Base-by-base conservation (phyloP, 2,113 vertebrate species). In the Plotosus lineatus region DNA sequence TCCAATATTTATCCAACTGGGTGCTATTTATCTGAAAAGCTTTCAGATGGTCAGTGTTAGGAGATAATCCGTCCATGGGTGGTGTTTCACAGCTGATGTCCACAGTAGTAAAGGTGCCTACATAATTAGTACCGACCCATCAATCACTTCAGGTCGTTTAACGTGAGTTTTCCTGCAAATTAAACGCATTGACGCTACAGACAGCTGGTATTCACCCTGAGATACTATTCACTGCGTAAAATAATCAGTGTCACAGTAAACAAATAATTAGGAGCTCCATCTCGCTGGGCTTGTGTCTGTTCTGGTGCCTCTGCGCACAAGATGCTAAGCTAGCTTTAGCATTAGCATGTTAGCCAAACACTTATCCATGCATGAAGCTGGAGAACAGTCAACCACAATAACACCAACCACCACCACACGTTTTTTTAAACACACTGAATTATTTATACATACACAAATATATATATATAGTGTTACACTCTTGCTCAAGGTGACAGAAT, bases 291-390 rank as follows among this genome's bases (percentile, higher is more conserved):
- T n/a, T 8, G 9, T 17, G 1, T 7, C 40, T 28, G n/a, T 19
- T 73, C 17, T n/a, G n/a, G n/a, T n/a, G n/a, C 46, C 46, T 21
- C 31, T 73, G 69, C 69, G 69, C 8, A 51, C 19, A 12, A 36
- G 28, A 36, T 51, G 69, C 46, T 73, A 73, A 51, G 46, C 69
- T 73, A 73, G 48, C 46, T 7, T 73, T 73, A 73, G 69, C 69
- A 23, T 73, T 73, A 73, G 69, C 69, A 28, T 12, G 26, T 26
- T 71, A 71, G 12, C 40, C 11, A 7, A 17, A 10, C 6, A 51
- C 69, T 36, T 23, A 26, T 51, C 11, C 28, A 51, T 31, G 26
- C n/a, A n/a, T n/a, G 28, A 21, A 72, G n/a, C n/a, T 71, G 44
- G 26, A 5, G 8, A 19, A 50, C 42, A 44, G 1, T 4, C 69